Percentiles rank a stretch among this genome's conserved stretches.
These are phyloP conservation scores for Hirudinaria manillensis DNA, from an alignment of 2,888 invertebrate species.

Conservation along the genomic window DNA sequence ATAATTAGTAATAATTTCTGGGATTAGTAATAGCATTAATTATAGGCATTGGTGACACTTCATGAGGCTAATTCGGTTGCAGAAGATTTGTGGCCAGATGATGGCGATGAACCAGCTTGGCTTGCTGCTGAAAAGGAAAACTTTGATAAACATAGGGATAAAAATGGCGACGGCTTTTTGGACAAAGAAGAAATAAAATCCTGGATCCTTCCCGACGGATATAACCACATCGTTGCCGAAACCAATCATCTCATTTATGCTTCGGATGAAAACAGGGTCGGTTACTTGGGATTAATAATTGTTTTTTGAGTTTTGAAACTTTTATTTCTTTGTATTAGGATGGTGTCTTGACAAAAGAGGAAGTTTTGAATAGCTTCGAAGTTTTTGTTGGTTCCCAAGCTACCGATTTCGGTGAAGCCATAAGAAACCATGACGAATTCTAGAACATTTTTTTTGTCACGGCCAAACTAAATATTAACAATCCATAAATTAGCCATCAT, in stretches of 20 bases:
- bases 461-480: too few species aligned
- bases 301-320: too few species aligned
- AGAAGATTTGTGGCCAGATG: constrained; percentile 26
- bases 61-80: not conserved
- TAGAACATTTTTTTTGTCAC: constrained; percentile 54
- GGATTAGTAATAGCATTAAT: too few species aligned
- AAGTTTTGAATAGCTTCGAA: constrained; percentile 89
- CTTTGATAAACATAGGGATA: constrained; percentile 73
- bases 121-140: constrained; percentile 85
- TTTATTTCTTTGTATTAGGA: constrained; percentile 58
- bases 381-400: constrained; percentile 96
- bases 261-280: constrained; percentile 75
- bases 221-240: constrained; percentile 94
- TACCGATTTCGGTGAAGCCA: constrained; percentile 94
- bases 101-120: constrained; percentile 70
- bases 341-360: constrained; percentile 77
- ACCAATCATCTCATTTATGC: constrained; percentile 89
- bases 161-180: constrained; percentile 76
- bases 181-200: constrained; percentile 71
- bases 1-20: too few species aligned
- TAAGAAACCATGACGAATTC: constrained; percentile 91
- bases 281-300: constrained; percentile 9
- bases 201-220: constrained; percentile 92
- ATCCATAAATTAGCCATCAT: too few species aligned
- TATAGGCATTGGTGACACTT: too few species aligned